These are phyloP conservation scores for Tenthredo livida DNA, from an alignment of 2,888 invertebrate species.

Conservation along the genomic window DNA sequence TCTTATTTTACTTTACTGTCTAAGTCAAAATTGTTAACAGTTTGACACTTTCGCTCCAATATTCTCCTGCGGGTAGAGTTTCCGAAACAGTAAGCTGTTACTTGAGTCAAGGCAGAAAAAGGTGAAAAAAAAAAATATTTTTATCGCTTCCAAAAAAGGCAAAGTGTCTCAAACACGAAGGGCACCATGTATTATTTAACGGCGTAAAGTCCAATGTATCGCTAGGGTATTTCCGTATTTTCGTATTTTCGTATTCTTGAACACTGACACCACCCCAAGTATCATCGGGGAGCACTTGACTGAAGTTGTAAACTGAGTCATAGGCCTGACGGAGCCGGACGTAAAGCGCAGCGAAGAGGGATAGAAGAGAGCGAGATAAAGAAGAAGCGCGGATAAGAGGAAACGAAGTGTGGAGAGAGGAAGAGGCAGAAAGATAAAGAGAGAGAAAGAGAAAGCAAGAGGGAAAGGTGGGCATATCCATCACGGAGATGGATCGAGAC, in stretches of 20 bases:
- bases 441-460: background rate
- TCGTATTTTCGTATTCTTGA: constrained; percentile 42
- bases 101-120: background rate
- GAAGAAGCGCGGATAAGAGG: background rate
- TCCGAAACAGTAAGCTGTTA: no score
- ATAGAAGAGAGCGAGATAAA: background rate
- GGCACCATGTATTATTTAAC: constrained; percentile 26
- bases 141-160: background rate
- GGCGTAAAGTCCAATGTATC: constrained; percentile 4
- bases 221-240: constrained; percentile 22
- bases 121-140: background rate
- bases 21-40: background rate
- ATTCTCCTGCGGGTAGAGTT: no score
- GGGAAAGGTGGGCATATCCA: constrained; percentile 48
- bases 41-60: no score
- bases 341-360: constrained; percentile 27
- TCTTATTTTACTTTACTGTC: background rate
- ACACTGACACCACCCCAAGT: constrained; percentile 24
- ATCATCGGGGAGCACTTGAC: constrained; percentile 48
- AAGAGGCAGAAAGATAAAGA: background rate
- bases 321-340: constrained; percentile 16
- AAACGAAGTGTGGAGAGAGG: background rate
- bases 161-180: background rate
- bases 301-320: constrained; percentile 51
- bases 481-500: constrained; percentile 55